phyloP scores from a whole-genome alignment of 2,113 vertebrate species.

The Bubo bubo region DNA sequence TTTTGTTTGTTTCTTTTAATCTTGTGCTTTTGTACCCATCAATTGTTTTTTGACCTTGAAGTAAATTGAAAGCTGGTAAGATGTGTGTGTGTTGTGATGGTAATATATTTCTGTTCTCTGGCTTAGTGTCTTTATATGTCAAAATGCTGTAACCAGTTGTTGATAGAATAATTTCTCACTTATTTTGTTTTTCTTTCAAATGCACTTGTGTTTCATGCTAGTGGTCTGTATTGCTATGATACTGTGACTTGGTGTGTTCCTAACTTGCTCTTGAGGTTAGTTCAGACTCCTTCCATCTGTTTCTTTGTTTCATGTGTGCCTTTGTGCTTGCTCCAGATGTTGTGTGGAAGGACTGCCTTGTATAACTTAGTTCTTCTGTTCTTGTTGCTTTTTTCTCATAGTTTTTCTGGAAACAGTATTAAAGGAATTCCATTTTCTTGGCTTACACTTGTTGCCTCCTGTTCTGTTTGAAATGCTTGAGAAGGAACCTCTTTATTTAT shows the following conservation, averaged over 20 bases:
- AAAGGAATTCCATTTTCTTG: neutral
- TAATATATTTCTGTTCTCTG: neutral
- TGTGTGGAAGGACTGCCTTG: neutral
- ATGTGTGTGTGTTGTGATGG: neutral
- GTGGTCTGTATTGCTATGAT: neutral
- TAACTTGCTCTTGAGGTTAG: neutral
- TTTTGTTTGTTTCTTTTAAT: neutral
- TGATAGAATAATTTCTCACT: neutral
- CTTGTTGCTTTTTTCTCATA: neutral
- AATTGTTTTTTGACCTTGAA: neutral
- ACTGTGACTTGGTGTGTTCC: neutral
- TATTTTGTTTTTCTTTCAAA: neutral
- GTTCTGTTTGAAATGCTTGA: neutral
- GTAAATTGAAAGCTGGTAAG: neutral
- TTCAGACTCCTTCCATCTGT: neutral
- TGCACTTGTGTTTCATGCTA: neutral
- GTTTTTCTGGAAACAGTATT: neutral
- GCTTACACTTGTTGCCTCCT: neutral
- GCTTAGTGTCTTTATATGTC: neutral
- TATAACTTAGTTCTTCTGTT: neutral
- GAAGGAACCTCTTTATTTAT: constrained; percentile 19
- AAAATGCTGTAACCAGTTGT: neutral
- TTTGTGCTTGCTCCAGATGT: neutral
- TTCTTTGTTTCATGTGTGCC: neutral
- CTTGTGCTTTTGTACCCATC: neutral